Percentiles rank a stretch among this genome's conserved stretches.
phyloP scores from a whole-genome alignment of 1,140 invertebrate species.

The Zaprionus kolodkinae region DNA sequence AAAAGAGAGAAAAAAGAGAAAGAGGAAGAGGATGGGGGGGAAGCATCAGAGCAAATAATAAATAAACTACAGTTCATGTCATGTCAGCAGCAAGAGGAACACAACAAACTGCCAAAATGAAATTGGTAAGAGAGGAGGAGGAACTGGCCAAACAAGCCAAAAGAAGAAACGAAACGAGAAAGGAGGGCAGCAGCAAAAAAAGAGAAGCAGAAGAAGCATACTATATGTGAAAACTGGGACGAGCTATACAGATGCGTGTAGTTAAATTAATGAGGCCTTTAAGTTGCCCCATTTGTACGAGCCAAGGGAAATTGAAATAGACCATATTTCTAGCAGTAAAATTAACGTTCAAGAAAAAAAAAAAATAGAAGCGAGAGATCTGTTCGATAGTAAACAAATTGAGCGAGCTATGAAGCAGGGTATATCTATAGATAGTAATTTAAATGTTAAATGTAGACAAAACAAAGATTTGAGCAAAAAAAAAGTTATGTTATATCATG shows the following conservation, averaged over 20 bases:
- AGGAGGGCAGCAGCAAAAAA: neutral
- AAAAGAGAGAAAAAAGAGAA: slow-evolving; percentile 17
- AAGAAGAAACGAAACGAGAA: slow-evolving; percentile 3
- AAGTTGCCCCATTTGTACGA: slow-evolving; percentile 39
- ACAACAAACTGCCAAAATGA: slow-evolving; percentile 40
- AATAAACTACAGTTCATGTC: slow-evolving; percentile 60
- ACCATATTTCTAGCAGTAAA: slow-evolving; percentile 31
- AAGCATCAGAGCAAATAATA: slow-evolving; percentile 50
- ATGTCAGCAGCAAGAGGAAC: slow-evolving; percentile 47
- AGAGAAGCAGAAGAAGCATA: neutral
- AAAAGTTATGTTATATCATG: too few species aligned
- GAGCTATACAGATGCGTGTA: slow-evolving; percentile 44
- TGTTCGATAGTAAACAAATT: slow-evolving; percentile 7
- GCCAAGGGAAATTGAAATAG: slow-evolving; percentile 35
- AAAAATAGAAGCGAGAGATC: neutral
- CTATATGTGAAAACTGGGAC: slow-evolving; percentile 6
- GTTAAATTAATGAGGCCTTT: slow-evolving; percentile 52
- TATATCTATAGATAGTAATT: too few species aligned
- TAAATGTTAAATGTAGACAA: neutral
- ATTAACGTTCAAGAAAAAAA: slow-evolving; percentile 4
- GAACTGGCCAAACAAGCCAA: slow-evolving; percentile 16
- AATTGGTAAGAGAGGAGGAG: slow-evolving; percentile 15
- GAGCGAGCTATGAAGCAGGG: neutral
- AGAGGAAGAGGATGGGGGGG: neutral
- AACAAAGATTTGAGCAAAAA: neutral